Evolutionary conservation across 1,140 invertebrate species (phyloP), one percentile per base, ranked within the genome.

Genomic region (Mercenaria mercenaria): DNA sequence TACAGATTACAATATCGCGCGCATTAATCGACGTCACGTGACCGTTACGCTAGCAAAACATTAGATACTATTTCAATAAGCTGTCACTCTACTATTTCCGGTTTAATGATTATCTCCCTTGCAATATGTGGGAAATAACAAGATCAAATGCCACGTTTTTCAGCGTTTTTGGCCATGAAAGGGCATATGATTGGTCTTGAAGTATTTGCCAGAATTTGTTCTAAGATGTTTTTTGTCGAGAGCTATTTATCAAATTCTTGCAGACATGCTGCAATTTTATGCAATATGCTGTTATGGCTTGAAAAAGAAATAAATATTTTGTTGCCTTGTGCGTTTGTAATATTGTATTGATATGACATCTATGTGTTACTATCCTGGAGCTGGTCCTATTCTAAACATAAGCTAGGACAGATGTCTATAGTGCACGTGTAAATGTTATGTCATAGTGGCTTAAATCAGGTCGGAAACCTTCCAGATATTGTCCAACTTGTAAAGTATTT

Each of bases 11-110:
- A 89, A 89, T 89, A 83, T 83, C 39, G 23, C 50, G 80, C 80
- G 72, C 50, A 89, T 83, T 89, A 83, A 83, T 89, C 64, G 80
- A 61, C 15, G 80, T 83, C 80, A 83, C 81, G 80, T 83, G 80
- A 83, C 64, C 67, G 52, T 82, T 81, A 79, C 77, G 76, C 86
- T 79, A 72, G 26, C 67, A 89, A 84, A 84, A 89, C 69, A 64
- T 83, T 83, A 83, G 79, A 89, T 77, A 89, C 64, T 83, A 83
- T 89, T 89, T 89, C 88, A 89, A 89, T 89, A 89, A 89, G 43
- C 59, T 89, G 88, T 89, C 88, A 84, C 43, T 47, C n/a, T 61
- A 74, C 56, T 52, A 83, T 74, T 89, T 89, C 88, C 88, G 79
- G 59, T 83, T 43, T 56, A 10, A 37, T 41, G 41, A 74, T 82